Base-by-base conservation (phyloP, 2,888 invertebrate genomes). In the Orthosia gothica region DNA sequence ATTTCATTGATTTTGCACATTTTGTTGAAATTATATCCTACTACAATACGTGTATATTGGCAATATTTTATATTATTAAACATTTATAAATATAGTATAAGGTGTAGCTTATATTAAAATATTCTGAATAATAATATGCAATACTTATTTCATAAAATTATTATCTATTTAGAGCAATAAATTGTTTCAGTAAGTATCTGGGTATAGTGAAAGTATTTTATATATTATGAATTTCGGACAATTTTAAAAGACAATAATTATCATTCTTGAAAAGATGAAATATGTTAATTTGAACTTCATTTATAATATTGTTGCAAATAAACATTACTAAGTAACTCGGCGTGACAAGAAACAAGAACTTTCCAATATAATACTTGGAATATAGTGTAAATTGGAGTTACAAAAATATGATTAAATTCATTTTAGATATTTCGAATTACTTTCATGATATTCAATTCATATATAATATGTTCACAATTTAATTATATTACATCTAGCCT, bases 1-100 rank as follows among this genome's bases (percentile, higher is more conserved):
- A 93, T 95, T 94, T 92, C 89, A 89, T 91, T 89, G 89, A 91
- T 88, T 85, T 94, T 94, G 92, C 93, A 93, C 89, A 93, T 91
- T 92, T 92, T 89, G 18, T 91, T 86, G 89, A 93, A 93, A 93
- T 92, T 90, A 86, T 91, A 87, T 87, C 68, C 89, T 90, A 91
- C 92, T 92, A 93, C 91, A 88, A 87, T 91, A 90, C 87, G 87
- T 91, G 90, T 92, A 92, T 91, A 91, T 91, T 91, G 90, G 90
- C 90, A 90, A 88, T 89, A 90, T 88, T 79, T 73, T 62, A 83
- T 84, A 86, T 74, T 66, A 84, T 86, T 88, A 90, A 89, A 89
- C 88, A 91, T 91, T 90, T 87, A 90, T 90, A 89, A 88, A 89
- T 89, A 88, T 85, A 83, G 77, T 82, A 82, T 82, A 84, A 82